phyloP scores from a whole-genome alignment of 2,113 vertebrate genomes.

The Phaethon lepturus region DNA sequence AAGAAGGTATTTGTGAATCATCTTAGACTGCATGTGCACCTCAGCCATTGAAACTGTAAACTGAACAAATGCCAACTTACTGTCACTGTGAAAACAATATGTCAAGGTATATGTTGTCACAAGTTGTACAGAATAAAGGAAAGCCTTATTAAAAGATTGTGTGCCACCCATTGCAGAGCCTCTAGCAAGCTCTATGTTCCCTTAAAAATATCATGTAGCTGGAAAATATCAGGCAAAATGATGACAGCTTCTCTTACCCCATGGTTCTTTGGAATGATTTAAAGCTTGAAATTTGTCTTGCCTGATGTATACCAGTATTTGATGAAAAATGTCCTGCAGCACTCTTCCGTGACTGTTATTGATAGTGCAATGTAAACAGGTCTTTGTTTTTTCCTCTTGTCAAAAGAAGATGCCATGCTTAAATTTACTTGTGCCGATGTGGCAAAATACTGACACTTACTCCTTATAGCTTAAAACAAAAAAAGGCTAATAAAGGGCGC shows the following conservation, averaged over 20 bases:
- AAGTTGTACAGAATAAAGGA: conserved; percentile 4
- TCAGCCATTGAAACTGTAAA: conserved; percentile 15
- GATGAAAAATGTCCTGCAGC: not conserved
- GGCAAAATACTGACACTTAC: not conserved
- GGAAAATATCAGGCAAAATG: conserved; percentile 57
- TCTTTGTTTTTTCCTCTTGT: not conserved
- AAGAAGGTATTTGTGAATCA: not conserved
- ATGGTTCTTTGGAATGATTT: conserved; percentile 20
- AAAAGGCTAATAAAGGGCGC: not conserved
- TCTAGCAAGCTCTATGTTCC: conserved; percentile 27
- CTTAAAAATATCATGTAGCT: conserved; percentile 50
- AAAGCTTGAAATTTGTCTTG: conserved; percentile 15
- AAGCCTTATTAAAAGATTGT: conserved; percentile 3
- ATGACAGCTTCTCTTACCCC: not conserved
- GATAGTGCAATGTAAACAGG: not conserved
- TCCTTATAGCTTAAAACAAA: not conserved
- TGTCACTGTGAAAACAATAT: not conserved
- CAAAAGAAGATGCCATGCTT: not conserved
- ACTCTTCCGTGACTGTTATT: not conserved
- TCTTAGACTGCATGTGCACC: not conserved
- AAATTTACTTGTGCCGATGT: not conserved
- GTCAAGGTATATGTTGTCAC: not conserved
- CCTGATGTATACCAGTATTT: not conserved
- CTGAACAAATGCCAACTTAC: conserved; percentile 61
- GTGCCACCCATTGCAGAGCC: conserved; percentile 38